Base-by-base conservation (phyloP, 2,113 vertebrate genomes). In the Poecilia latipinna region DNA sequence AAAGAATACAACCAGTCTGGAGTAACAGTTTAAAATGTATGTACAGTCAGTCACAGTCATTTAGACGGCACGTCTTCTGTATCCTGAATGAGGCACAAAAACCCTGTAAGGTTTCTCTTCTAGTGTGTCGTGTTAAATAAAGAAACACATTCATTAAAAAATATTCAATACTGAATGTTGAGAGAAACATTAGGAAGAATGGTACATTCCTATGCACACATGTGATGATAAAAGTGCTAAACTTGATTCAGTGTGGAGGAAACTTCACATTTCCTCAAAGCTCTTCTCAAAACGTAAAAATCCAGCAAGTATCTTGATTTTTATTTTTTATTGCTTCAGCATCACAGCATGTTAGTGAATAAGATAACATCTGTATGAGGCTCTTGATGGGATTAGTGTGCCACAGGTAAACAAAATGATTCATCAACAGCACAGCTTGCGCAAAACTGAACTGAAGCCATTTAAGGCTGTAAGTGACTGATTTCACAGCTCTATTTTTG, bases 121-220 rank as follows among this genome's bases (percentile, higher is more conserved):
- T 90, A 91, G 83, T 87, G 89, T 88, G 74, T 73, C 8, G 57
- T 11, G 3, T 68, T 26, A 0, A 71, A 76, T 29, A 65, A 67
- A 57, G 69, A 75, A 87, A 81, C 66, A 77, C 74, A 84, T 78
- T 13, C 61, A 78, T 57, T 42, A n/a, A 72, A 48, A 74, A 74
- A 82, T 70, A 83, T 67, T 81, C 28, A 67, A 64, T 42, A 80
- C 71, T 87, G 90, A 93, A 91, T 91, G 88, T 92, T 92, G 75
- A 83, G 91, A 65, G 33, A 11, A 35, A 65, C 13, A 65, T 5
- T 26, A 37, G 32, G 64, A 65, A 65, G 22, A 35, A 39, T 65
- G 64, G 33, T 65, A 79, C 37, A 67, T 75, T 39, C 68, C 26
- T 78, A 42, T 32, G 33, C 17, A 62, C 75, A 75, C 39, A 67